Conservation (phyloP, 2,888 invertebrate species). For the Himalopsyche anomala region DNA sequence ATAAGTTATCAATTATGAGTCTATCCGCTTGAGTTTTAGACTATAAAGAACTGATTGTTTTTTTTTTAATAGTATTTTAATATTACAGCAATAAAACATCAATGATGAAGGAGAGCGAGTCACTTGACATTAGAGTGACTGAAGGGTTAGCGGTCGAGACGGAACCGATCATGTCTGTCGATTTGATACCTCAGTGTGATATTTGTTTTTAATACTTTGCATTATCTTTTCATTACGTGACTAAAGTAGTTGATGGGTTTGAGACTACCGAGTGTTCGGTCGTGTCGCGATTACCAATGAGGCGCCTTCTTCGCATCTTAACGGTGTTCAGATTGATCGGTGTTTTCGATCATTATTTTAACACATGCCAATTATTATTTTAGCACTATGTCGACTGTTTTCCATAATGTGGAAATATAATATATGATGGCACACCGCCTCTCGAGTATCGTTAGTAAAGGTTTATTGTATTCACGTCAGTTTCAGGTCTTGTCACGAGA, state of each 20-base stretch:
- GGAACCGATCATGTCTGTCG: slow-evolving; percentile 7
- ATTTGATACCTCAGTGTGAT: slow-evolving; percentile 24
- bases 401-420: no score
- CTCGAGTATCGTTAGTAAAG: no score
- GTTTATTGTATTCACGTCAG: no score
- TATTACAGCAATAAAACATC: slow-evolving; percentile 29
- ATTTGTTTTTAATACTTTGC: slow-evolving; percentile 42
- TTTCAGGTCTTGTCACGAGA: no score
- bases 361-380: no score
- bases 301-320: neutral
- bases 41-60: slow-evolving; percentile 29
- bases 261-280: neutral
- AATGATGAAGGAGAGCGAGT: neutral
- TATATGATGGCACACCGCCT: no score
- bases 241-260: neutral
- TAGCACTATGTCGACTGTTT: no score
- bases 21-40: neutral
- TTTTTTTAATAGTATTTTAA: slow-evolving; percentile 27
- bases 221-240: slow-evolving; percentile 20
- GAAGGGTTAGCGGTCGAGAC: slow-evolving; percentile 1
- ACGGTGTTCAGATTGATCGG: no score
- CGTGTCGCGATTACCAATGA: neutral
- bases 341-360: no score
- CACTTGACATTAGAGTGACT: neutral
- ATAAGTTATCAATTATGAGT: neutral